These are phyloP conservation scores for Hirtodrosophila histrioides DNA, from an alignment of 2,888 invertebrate genomes.

Conservation along the genomic window DNA sequence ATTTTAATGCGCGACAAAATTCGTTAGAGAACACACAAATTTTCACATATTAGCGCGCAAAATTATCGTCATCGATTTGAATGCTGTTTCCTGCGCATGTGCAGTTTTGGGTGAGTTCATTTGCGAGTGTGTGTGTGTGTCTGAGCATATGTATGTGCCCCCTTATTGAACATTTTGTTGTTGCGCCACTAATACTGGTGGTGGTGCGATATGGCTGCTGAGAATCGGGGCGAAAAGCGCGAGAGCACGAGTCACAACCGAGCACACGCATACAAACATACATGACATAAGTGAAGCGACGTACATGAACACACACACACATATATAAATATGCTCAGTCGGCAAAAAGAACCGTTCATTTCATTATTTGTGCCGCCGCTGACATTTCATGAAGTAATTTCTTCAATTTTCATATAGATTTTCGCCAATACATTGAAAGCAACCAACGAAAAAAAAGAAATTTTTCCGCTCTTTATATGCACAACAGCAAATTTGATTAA, in stretches of 20 bases:
- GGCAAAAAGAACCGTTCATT: conserved; percentile 66
- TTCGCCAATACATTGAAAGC: conserved; percentile 11
- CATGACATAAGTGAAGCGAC: conserved; percentile 24
- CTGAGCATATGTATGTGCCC: conserved; percentile 10
- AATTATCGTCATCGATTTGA: conserved; percentile 47
- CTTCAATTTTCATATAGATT: conserved; percentile 11
- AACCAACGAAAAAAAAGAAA: conserved; percentile 15
- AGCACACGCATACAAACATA: conserved; percentile 10
- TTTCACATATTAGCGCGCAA: conserved; percentile 14
- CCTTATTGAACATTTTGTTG: conserved; percentile 6
- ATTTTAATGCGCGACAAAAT: conserved; percentile 4
- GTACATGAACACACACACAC: conserved; percentile 5
- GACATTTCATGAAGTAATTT: conserved; percentile 42
- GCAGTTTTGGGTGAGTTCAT: conserved; percentile 29
- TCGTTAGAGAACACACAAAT: neutral
- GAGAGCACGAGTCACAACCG: conserved; percentile 44
- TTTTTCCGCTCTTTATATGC: conserved; percentile 33
- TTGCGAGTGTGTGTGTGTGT: conserved; percentile 3
- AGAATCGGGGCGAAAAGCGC: conserved; percentile 28
- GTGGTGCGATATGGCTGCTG: conserved; percentile 62
- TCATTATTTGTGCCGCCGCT: conserved; percentile 40
- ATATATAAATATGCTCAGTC: conserved; percentile 37
- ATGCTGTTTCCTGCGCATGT: conserved; percentile 69
- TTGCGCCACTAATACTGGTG: conserved; percentile 15
- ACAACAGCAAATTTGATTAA: conserved; percentile 30